These are phyloP conservation scores for Hydrophis major DNA, from an alignment of 2,797 vertebrate species.

Conservation along the genomic window DNA sequence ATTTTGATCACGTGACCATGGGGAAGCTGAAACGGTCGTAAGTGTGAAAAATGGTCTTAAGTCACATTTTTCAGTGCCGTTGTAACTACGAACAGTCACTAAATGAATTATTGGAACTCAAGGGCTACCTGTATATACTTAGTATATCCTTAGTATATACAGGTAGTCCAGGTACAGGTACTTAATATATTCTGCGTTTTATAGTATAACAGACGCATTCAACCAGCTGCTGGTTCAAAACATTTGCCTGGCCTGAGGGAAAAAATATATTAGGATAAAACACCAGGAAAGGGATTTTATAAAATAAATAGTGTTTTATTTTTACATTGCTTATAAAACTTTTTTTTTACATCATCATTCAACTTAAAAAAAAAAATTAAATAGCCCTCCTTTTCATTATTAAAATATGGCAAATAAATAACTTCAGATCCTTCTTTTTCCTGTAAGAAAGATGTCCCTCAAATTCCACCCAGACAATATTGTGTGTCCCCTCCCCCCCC, in stretches of 20 bases:
- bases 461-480: neutral
- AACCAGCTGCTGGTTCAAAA: neutral
- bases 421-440: neutral
- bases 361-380: constrained; percentile 15
- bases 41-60: neutral
- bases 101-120: neutral
- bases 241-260: neutral
- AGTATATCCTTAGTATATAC: neutral
- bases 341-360: neutral
- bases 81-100: neutral
- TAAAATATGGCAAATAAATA: constrained; percentile 36
- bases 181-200: neutral
- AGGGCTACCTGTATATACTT: neutral
- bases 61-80: neutral
- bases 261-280: neutral
- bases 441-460: neutral
- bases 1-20: neutral
- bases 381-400: constrained; percentile 16
- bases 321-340: constrained; percentile 9
- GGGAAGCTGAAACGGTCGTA: neutral
- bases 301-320: constrained; percentile 28
- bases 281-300: neutral
- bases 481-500: no score
- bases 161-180: no score
- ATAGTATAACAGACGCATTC: neutral